A percentile compares a stretch with the other conserved stretches of the same genome.
phyloP scores from a whole-genome alignment of 1,140 invertebrate genomes.

The Brachystomella parvula region DNA sequence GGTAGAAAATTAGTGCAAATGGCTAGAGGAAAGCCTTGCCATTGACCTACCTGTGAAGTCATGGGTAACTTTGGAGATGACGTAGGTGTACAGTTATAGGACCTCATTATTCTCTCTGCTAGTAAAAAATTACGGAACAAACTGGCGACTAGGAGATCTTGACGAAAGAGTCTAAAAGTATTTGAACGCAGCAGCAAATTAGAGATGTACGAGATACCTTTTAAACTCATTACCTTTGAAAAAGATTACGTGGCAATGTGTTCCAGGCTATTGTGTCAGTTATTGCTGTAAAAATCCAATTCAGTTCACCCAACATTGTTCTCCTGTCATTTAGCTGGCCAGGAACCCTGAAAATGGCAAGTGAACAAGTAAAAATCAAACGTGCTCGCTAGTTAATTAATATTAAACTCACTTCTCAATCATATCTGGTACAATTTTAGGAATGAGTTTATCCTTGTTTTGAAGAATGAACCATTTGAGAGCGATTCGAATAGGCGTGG shows the following conservation, averaged over 20 bases:
- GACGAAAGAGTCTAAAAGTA: conserved; percentile 81
- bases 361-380: not conserved
- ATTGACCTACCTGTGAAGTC: conserved; percentile 65
- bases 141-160: conserved; percentile 95
- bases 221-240: conserved; percentile 36
- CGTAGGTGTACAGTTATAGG: conserved; percentile 91
- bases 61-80: conserved; percentile 82
- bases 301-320: conserved; percentile 96
- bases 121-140: conserved; percentile 95
- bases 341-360: conserved; percentile 63
- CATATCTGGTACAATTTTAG: conserved; percentile 67
- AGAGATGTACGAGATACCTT: no score
- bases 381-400: not conserved
- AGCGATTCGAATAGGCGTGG: conserved; percentile 95
- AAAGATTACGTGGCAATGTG: conserved; percentile 57
- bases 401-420: conserved; percentile 70
- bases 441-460: conserved; percentile 69
- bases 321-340: conserved; percentile 88
- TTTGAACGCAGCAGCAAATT: no score
- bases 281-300: conserved; percentile 99
- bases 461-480: conserved; percentile 89
- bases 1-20: not conserved
- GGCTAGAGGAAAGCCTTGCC: not conserved
- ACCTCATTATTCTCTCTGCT: conserved; percentile 90
- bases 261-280: conserved; percentile 99